phyloP scores from a whole-genome alignment of 2,113 vertebrate species.

The Capra hircus region DNA sequence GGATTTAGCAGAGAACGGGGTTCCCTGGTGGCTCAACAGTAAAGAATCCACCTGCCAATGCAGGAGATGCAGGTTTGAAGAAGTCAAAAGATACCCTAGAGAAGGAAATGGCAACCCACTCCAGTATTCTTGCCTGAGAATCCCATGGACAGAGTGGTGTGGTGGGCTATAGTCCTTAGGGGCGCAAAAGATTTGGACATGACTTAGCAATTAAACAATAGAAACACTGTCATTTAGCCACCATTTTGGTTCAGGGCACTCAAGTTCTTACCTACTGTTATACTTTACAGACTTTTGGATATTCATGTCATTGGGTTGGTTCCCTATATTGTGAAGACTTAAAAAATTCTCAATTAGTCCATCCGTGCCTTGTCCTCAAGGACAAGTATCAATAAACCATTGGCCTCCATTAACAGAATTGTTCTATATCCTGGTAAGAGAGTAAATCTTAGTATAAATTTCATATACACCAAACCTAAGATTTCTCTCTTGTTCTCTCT shows the following conservation, averaged over 20 bases:
- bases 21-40: background rate
- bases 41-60: background rate
- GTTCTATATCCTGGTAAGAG: background rate
- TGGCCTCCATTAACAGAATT: background rate
- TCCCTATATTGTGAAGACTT: background rate
- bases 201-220: background rate
- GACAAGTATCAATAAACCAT: background rate
- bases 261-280: background rate
- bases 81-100: background rate
- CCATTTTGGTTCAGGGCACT: background rate
- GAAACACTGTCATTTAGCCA: background rate
- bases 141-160: background rate
- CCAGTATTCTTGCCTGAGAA: background rate
- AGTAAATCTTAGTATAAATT: constrained; percentile 6
- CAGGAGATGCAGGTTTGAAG: background rate
- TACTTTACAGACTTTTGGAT: background rate
- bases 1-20: background rate
- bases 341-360: background rate
- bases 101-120: background rate
- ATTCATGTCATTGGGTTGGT: background rate
- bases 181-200: background rate
- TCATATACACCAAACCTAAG: background rate
- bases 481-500: background rate
- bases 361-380: background rate
- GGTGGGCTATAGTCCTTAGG: background rate